Base-by-base conservation (phyloP, 2,113 vertebrate species). In the Gobius niger region DNA sequence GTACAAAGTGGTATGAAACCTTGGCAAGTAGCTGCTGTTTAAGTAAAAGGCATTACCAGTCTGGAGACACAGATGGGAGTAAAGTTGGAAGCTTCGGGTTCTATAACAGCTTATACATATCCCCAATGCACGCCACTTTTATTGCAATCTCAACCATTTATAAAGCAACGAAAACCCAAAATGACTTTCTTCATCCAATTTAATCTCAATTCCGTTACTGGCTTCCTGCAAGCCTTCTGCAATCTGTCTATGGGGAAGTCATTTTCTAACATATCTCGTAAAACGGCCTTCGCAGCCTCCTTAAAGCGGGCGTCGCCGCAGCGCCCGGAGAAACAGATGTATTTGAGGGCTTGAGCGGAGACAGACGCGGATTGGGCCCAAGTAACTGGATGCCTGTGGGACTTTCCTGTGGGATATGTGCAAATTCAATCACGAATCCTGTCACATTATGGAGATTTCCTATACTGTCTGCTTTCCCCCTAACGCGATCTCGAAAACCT, bases 261-360 rank as follows among this genome's bases (percentile, higher is more conserved):
- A 53, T 53, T 53, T 34, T 19, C 8, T 34, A 56, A 34, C 11
- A 2, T 7, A 40, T 9, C 53, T 56, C 53, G 13, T 56, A 56
- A 34, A 56, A 56, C 34, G 11, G 4, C 53, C 24, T 14, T 56
- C 19, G 42, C 56, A 3, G 15, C 42, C 40, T 15, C 56, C 42
- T 42, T n/a, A 60, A 60, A 60, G 40, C 9, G 56, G 18, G 51
- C 80, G 77, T 85, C 70, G 67, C 78, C 70, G 47, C 34, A 40
- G 53, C 18, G 65, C 71, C 47, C 71, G 70, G 77, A 81, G 78
- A 84, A 82, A 83, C 82, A 86, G 80, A 87, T 83, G 80, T 72
- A 68, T 80, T 70, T 65, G 57, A 67, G 52, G 60, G 76, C 49
- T 69, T 68, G 64, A 51, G 13, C 4, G 67, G 71, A 85, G 72